phyloP scores from a whole-genome alignment of 2,113 vertebrate genomes.

The Caranx melampygus region DNA sequence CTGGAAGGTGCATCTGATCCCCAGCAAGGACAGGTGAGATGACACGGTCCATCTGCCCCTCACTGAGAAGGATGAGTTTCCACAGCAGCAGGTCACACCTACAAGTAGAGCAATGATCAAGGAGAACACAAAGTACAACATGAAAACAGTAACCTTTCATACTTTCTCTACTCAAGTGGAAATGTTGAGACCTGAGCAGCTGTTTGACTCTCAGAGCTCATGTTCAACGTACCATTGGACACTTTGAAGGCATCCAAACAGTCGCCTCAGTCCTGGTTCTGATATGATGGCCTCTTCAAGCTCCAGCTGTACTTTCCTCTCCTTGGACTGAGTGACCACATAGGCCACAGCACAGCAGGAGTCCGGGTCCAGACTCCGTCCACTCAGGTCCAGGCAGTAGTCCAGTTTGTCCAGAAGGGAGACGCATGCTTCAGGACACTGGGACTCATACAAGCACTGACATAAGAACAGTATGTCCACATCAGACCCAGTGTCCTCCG shows the following conservation, averaged over 20 bases:
- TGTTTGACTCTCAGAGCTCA: neutral
- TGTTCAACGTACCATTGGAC: slow-evolving; percentile 29
- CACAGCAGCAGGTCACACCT: slow-evolving; percentile 43
- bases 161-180: no score
- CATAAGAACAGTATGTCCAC: slow-evolving; percentile 27
- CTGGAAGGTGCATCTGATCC: slow-evolving; percentile 40
- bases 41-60: neutral
- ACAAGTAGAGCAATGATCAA: neutral
- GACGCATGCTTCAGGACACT: slow-evolving; percentile 32
- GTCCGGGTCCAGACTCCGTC: neutral
- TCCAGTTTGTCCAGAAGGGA: slow-evolving; percentile 26
- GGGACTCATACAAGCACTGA: slow-evolving; percentile 52
- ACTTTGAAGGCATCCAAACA: slow-evolving; percentile 10
- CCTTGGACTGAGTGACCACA: slow-evolving; percentile 37
- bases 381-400: slow-evolving; percentile 21
- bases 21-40: neutral
- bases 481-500: neutral
- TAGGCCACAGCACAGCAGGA: slow-evolving; percentile 48
- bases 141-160: no score
- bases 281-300: neutral
- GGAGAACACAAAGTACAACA: neutral
- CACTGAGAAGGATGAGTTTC: slow-evolving; percentile 26
- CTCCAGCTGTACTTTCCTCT: neutral
- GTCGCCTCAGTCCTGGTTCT: slow-evolving; percentile 34
- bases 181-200: no score